Base-by-base conservation (phyloP, 2,113 vertebrate genomes). In the Camelus dromedarius region DNA sequence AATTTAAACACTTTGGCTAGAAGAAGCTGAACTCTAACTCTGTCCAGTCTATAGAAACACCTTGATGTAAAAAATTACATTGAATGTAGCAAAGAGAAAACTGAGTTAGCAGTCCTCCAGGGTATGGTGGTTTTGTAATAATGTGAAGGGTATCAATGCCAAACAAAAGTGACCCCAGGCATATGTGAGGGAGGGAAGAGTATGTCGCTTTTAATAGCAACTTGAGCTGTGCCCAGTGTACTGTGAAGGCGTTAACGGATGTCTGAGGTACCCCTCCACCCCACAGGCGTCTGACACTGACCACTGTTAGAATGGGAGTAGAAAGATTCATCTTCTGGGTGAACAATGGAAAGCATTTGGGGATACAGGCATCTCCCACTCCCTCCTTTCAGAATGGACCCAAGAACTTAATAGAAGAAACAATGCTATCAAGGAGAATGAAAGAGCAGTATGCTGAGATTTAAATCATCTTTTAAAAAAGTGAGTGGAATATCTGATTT, bases 1-100 rank as follows among this genome's bases (percentile, higher is more conserved):
- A 95, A 99, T 98, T 99, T 98, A 98, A 98, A 98, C 97, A 97
- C 97, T 96, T 80, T 95, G 95, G 89, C 96, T 96, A 95, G 96
- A 98, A 97, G 95, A 97, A 98, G 92, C 93, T 91, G 98, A 98
- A 96, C 97, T 97, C 94, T 96, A 95, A 89, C 97, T 97, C 94
- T 98, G 97, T 97, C 98, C 96, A 94, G 91, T 98, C 72, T 97
- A 95, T 98, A 97, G 97, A 98, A 98, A 75, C 92, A 98, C 89
- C 91, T 97, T 93, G 32, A 94, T 97, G 94, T 97, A 96, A 97
- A 98, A 98, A 98, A 98, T 97, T 92, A 91, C 20, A 1, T 93
- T 5, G 20, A 83, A 77, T 54, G 69, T 66, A 76, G 86, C 69
- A 70, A 92, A 98, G 95, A 95, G 80, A 97, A 98, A 98, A 96